Base-by-base conservation (phyloP, 2,113 vertebrate genomes). In the Poecilia latipinna region DNA sequence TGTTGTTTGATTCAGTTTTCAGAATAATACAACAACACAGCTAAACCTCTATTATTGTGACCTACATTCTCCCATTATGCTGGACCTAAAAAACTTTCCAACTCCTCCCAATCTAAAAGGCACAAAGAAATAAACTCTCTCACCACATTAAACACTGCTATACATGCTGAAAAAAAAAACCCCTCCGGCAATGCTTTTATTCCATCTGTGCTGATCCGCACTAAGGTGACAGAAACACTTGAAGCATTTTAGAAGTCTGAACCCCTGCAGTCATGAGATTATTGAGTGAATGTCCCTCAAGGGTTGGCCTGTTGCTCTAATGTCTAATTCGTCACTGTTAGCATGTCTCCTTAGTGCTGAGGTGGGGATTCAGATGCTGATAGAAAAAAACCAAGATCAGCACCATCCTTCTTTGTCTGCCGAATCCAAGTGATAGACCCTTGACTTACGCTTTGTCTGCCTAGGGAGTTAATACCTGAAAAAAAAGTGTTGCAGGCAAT, bases 161-260 rank as follows among this genome's bases (percentile, higher is more conserved):
- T 57, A 5, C 24, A 69, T 32, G 48, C 4, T 22, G 42, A 22
- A 68, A 69, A 54, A 68, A 69, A 33, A 29, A 29, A 29, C 15
- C 10, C 24, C 28, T 28, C n/a, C 61, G 31, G 44, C 28, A 15
- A 12, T 51, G 42, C 61, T 44, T 39, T 48, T 13, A 3, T 54
- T 65, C 57, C 66, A 48, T 63, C 33, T 76, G 48, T 68, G 8
- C 37, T 62, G 61, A 42, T 66, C 35, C 37, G 67, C 13, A 26
- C 1, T 37, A 51, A 69, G 31, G 48, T 68, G 66, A 66, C 60
- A 66, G 67, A 51, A 57, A 54, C 65, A 54, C 64, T 61, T 42
- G 26, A 75, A 48, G 44, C 10, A 48, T 74, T 81, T 83, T 26
- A 66, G 65, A 66, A 74, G 65, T 42, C 65, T 63, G 48, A 71